Evolutionary conservation across 1,140 invertebrate species (phyloP), one percentile per base, ranked within the genome.

Genomic region (Vanessa atalanta): DNA sequence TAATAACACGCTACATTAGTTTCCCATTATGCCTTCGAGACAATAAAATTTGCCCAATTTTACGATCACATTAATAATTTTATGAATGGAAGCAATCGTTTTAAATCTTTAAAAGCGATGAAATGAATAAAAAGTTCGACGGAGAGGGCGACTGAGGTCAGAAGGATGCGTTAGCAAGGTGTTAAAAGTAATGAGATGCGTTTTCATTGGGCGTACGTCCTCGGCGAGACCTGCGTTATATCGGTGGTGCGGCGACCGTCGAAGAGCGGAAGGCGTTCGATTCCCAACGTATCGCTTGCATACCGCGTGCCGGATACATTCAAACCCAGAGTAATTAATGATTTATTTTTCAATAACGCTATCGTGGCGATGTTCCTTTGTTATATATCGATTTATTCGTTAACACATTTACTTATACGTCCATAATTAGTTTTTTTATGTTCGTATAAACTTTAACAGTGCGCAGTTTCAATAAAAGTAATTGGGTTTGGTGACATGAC

Each of bases 1-100:
- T 91, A 93, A 93, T 93, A 91, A 91, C 91, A 93, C 90, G 91
- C 83, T 91, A 93, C 91, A 93, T 93, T 93, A 93, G 91, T 91
- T 93, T 93, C 90, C 89, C 91, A 93, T 93, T 93, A 93, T 93
- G 86, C 85, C 88, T 91, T 85, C 89, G 88, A 91, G 89, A 92
- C 90, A 93, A 93, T 93, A 93, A 93, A 93, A 93, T 91, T 93
- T 91, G 88, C 89, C 86, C 91, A 90, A 91, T 91, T 93, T 92
- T 93, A 93, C 88, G 90, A 93, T 90, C 91, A 80, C 90, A 93
- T 93, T 91, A 93, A 93, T 93, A 93, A 92, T 93, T 92, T 93
- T 93, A 93, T 93, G 89, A 92, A 91, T 91, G 88, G 89, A 87
- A 88, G 88, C 90, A 87, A 90, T 88, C 83, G 86, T 79, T 88